Evolutionary conservation across 2,888 invertebrate species (phyloP), one percentile per base, ranked within the genome.

Genomic region (Anthrax anthrax): DNA sequence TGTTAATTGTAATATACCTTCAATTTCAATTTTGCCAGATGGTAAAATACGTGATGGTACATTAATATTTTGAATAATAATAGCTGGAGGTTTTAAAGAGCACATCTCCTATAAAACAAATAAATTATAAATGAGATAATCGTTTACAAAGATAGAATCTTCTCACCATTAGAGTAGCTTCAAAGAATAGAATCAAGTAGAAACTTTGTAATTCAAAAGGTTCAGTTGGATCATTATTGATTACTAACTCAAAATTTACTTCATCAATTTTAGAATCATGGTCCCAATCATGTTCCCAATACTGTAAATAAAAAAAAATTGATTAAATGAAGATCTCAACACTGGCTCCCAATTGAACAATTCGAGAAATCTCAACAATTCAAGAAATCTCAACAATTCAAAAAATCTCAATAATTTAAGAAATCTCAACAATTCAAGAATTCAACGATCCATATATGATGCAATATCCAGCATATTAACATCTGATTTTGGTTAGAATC

Each of bases 111-210:
- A 43, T 9, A 46, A 40, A 37, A 39, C 4, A 41, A 47, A 14
- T 45, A 12, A n/a, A n/a, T n/a, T n/a, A n/a, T n/a, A 23, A n/a
- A n/a, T n/a, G n/a, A n/a, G n/a, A n/a, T n/a, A n/a, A n/a, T n/a
- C n/a, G n/a, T n/a, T 19, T 19, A 6, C 4, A 8, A n/a, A n/a
- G n/a, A n/a, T n/a, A n/a, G n/a, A n/a, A n/a, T n/a, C n/a, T n/a
- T n/a, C n/a, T n/a, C n/a, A 59, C 59, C 55, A 54, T 52, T 18
- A 67, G 47, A 12, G 50, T 53, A 0, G 63, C 62, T 19, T 63
- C 59, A 17, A 65, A 67, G 44, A 64, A 59, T 2, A 67, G 50
- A 18, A 59, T 44, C 43, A 67, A 29, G 45, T 63, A 57, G 18
- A 65, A 60, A 17, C 48, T 53, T 1, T 53, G 44, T 4, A 66